These are phyloP conservation scores for Thermophis baileyi DNA, from an alignment of 2,113 vertebrate genomes.

Conservation along the genomic window DNA sequence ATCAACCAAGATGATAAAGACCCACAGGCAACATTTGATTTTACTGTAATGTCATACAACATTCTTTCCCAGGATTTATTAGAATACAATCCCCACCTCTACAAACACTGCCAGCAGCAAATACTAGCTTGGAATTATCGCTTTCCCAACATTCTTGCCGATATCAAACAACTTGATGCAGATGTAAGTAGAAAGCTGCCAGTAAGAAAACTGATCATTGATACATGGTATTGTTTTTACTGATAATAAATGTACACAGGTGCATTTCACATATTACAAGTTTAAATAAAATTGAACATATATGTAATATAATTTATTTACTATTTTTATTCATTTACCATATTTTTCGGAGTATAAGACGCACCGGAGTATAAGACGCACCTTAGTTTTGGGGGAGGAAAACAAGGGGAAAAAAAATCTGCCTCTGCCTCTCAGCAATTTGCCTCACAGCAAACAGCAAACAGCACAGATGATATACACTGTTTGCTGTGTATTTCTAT, in stretches of 20 bases:
- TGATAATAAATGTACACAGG: not conserved
- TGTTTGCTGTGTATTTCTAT: too few relatives aligned
- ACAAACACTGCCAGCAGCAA: slow-evolving; percentile 79
- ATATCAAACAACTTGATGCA: slow-evolving; percentile 81
- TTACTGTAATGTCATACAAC: slow-evolving; percentile 95
- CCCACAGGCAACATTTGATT: slow-evolving; percentile 76
- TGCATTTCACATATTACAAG: not conserved
- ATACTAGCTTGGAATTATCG: slow-evolving; percentile 82
- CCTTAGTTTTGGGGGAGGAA: too few relatives aligned
- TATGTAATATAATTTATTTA: not conserved
- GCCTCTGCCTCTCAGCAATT: too few relatives aligned
- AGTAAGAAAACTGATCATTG: not conserved
- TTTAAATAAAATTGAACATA: not conserved
- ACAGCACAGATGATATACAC: too few relatives aligned
- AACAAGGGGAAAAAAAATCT: too few relatives aligned
- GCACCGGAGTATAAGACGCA: too few relatives aligned
- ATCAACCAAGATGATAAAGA: slow-evolving; percentile 48
- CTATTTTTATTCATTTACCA: not conserved
- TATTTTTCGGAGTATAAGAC: too few relatives aligned
- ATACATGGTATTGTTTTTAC: not conserved
- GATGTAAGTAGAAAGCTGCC: slow-evolving; percentile 81
- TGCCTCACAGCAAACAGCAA: too few relatives aligned
- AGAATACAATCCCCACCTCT: slow-evolving; percentile 86
- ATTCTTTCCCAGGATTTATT: slow-evolving; percentile 93
- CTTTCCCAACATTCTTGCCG: slow-evolving; percentile 84